Conservation (phyloP, 2,113 vertebrate genomes). For the Odontophorus gujanensis region DNA sequence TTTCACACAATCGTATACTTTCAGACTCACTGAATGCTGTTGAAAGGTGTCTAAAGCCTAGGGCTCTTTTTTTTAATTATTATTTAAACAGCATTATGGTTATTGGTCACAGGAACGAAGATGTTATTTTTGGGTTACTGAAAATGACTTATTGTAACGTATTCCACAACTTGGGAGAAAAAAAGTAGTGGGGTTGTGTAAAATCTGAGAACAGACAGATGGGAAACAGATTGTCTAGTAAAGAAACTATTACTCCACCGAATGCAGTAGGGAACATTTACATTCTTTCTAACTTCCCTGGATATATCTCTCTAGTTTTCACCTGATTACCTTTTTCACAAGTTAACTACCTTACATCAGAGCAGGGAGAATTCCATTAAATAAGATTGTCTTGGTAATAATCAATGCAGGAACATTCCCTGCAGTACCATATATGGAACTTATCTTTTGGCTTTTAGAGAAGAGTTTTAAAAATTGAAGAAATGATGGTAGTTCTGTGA, state of each 20-base stretch:
- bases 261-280: neutral
- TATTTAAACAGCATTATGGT: neutral
- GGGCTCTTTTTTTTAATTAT: neutral
- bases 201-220: neutral
- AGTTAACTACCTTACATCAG: neutral
- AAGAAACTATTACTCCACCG: neutral
- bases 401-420: neutral
- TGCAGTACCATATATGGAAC: neutral
- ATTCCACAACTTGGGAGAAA: neutral
- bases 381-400: neutral
- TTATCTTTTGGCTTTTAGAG: rapidly evolving
- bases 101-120: neutral
- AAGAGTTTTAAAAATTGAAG: neutral
- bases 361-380: neutral
- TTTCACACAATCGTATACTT: neutral
- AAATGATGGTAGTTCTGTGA: neutral
- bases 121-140: neutral
- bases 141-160: neutral
- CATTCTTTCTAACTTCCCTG: neutral
- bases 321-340: neutral
- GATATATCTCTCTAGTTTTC: neutral
- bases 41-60: neutral
- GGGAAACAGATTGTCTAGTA: neutral
- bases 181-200: neutral
- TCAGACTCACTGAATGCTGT: neutral